Percentiles rank a stretch among this genome's conserved stretches.
phyloP scores from a whole-genome alignment of 2,113 vertebrate species.

The Clarias batrachus region DNA sequence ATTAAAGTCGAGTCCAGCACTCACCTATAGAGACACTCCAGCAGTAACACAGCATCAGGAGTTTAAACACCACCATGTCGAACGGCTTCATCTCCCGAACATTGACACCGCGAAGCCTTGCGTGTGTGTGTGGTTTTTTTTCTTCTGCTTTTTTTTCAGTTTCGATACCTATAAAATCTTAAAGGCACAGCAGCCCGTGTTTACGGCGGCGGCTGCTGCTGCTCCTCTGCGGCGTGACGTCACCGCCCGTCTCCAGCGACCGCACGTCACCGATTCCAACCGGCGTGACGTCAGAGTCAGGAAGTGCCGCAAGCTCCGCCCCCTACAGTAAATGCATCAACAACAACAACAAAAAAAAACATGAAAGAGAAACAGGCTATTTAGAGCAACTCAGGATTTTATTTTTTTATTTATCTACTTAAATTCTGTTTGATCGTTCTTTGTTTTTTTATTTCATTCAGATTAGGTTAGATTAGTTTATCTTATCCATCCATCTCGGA shows the following conservation, averaged over 20 bases:
- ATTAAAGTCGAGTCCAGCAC: constrained; percentile 34
- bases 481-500: no score
- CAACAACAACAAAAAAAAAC: not conserved
- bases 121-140: not conserved
- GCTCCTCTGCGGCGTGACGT: constrained; percentile 50
- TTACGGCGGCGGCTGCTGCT: constrained; percentile 43
- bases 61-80: constrained; percentile 65
- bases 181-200: constrained; percentile 61
- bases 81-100: constrained; percentile 55
- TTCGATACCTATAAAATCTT: constrained; percentile 59
- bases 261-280: constrained; percentile 50
- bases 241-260: constrained; percentile 48
- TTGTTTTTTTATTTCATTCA: no score
- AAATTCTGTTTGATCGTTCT: no score
- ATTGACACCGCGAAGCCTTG: constrained; percentile 28
- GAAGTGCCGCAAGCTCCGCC: constrained; percentile 52
- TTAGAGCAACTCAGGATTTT: no score
- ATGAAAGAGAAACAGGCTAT: not conserved
- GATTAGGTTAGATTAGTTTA: no score
- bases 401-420: no score
- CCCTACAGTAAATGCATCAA: constrained; percentile 12
- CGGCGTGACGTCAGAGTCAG: constrained; percentile 53
- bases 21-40: constrained; percentile 64
- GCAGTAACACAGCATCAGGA: constrained; percentile 62
- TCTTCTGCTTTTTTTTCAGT: constrained; percentile 41